These are phyloP conservation scores for Pterocles burchelli DNA, from an alignment of 2,113 vertebrate genomes.

Conservation along the genomic window DNA sequence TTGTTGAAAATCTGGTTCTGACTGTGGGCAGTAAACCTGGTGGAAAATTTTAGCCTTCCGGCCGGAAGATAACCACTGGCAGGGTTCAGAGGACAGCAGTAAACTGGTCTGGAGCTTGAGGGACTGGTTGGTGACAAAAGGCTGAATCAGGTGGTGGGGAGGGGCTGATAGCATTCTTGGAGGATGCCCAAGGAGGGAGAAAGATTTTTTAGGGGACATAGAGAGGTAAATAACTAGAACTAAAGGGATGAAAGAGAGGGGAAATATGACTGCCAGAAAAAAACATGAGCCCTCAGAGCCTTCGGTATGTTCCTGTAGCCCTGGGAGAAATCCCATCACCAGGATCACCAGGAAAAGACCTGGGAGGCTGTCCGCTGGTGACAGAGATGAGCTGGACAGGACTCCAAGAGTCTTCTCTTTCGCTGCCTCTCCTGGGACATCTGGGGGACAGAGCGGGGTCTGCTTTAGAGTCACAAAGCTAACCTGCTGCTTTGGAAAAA, in stretches of 20 bases:
- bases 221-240: background rate
- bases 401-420: background rate
- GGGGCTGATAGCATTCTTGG: background rate
- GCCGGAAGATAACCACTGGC: background rate
- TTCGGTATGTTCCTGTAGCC: background rate
- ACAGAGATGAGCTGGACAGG: background rate
- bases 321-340: background rate
- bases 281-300: background rate
- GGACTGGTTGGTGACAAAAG: conserved; percentile 31
- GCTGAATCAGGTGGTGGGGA: conserved; percentile 18
- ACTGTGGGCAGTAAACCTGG: background rate
- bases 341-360: background rate
- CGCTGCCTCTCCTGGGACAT: background rate
- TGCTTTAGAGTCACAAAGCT: background rate
- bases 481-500: background rate
- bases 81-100: background rate
- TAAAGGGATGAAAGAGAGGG: background rate
- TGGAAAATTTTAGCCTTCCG: background rate
- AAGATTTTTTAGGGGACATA: background rate
- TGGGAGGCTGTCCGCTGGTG: background rate
- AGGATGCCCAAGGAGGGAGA: background rate
- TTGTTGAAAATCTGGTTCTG: background rate
- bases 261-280: background rate
- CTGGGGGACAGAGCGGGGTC: background rate
- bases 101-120: background rate